These are phyloP conservation scores for Ascidia mentula DNA, from an alignment of 23 tunicate species.

Conservation along the genomic window DNA sequence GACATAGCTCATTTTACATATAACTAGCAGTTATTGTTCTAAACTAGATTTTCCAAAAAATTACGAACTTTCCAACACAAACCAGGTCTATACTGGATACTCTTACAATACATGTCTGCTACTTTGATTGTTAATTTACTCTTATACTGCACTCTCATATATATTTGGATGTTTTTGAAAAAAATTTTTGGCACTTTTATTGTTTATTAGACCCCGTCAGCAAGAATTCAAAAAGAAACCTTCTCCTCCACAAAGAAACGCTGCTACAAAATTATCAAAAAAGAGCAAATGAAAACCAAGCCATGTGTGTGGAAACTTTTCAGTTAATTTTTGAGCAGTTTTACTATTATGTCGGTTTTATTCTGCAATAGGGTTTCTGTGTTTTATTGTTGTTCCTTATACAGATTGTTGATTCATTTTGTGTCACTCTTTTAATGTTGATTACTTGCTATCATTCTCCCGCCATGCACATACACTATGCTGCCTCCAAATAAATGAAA, in stretches of 20 bases:
- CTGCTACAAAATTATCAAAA: constrained; percentile 3
- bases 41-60: too few species aligned
- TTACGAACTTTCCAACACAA: too few species aligned
- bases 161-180: background rate
- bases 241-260: constrained; percentile 19
- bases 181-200: background rate
- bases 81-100: too few species aligned
- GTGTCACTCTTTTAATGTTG: background rate
- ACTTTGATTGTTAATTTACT: too few species aligned
- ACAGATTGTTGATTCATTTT: background rate
- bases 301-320: too few species aligned
- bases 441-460: background rate
- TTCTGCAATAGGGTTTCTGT: background rate
- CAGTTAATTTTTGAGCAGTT: too few species aligned
- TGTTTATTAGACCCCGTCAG: background rate
- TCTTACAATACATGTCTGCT: too few species aligned
- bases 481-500: background rate
- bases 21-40: too few species aligned
- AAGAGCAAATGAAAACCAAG: too few species aligned
- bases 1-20: too few species aligned
- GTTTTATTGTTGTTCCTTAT: constrained; percentile 7
- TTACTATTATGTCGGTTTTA: too few species aligned
- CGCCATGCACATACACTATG: background rate
- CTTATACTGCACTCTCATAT: too few species aligned
- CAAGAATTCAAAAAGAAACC: background rate